Conservation (phyloP, 53 echinoderm and acorn worm genomes). For the Paracentrotus lividus region DNA sequence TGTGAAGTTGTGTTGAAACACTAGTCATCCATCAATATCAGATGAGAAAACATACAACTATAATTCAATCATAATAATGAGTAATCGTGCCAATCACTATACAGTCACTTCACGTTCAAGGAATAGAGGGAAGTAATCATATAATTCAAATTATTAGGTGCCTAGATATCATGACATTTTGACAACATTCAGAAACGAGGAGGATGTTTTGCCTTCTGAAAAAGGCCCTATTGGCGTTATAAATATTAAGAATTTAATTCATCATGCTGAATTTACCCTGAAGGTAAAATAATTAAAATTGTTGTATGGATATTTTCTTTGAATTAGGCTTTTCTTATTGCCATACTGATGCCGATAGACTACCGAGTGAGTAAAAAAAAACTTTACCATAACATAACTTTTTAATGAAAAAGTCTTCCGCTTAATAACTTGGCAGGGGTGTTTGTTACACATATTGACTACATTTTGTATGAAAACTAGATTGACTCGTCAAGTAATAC, state of each 20-base stretch:
- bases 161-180: neutral
- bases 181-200: neutral
- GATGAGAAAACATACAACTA: conserved; percentile 19
- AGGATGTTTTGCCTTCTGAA: neutral
- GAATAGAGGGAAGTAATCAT: neutral
- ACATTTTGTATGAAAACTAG: no score
- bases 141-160: neutral
- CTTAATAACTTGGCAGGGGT: no score
- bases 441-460: no score
- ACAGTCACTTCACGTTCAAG: neutral
- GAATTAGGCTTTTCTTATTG: no score
- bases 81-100: neutral
- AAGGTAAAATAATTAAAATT: no score
- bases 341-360: no score
- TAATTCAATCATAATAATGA: conserved; percentile 42
- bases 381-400: no score
- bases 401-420: no score
- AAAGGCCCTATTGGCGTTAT: neutral
- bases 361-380: no score
- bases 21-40: conserved; percentile 53
- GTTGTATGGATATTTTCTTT: no score
- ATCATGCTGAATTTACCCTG: no score
- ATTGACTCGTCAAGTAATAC: no score
- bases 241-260: neutral
- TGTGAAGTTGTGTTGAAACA: conserved; percentile 4